Evolutionary conservation across 1,140 invertebrate genomes (phyloP).

Genomic region (Diorhabda sublineata): DNA sequence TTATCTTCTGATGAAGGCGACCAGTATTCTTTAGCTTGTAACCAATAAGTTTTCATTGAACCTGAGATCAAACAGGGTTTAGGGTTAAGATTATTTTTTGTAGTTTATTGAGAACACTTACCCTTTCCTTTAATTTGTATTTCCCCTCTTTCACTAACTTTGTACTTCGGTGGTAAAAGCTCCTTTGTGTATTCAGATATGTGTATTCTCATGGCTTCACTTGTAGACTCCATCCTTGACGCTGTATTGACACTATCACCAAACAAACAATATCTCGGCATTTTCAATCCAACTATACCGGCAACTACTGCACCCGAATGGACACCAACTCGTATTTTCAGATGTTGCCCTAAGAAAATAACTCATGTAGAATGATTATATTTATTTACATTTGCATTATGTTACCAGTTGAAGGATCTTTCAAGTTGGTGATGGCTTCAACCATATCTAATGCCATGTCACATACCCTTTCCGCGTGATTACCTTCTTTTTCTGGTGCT

Average conservation of each 20-base stretch:
- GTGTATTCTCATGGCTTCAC: constrained; percentile 89
- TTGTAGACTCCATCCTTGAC: constrained; percentile 87
- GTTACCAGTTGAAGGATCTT: constrained; percentile 82
- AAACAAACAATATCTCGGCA: constrained; percentile 88
- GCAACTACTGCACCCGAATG: constrained; percentile 89
- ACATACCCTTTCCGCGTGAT: constrained; percentile 91
- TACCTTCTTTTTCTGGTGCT: constrained; percentile 81
- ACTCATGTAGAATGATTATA: background rate
- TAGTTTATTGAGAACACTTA: constrained; percentile 40
- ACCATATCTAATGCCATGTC: constrained; percentile 97
- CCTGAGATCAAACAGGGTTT: constrained; percentile 51
- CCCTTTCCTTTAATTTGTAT: constrained; percentile 85
- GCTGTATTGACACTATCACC: constrained; percentile 92
- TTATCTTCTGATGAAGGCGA: constrained; percentile 42
- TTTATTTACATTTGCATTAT: background rate
- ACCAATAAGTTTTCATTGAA: constrained; percentile 91
- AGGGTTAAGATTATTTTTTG: background rate
- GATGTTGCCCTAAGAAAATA: constrained; percentile 64
- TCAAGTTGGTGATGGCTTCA: constrained; percentile 83
- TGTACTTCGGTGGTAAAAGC: constrained; percentile 71
- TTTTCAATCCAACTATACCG: constrained; percentile 92
- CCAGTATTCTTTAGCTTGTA: constrained; percentile 64
- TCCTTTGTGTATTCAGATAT: constrained; percentile 84
- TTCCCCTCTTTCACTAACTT: constrained; percentile 73
- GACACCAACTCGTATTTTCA: constrained; percentile 85